These are phyloP conservation scores for Eidolon dupreanum DNA, from an alignment of 2,797 vertebrate species.

Conservation along the genomic window DNA sequence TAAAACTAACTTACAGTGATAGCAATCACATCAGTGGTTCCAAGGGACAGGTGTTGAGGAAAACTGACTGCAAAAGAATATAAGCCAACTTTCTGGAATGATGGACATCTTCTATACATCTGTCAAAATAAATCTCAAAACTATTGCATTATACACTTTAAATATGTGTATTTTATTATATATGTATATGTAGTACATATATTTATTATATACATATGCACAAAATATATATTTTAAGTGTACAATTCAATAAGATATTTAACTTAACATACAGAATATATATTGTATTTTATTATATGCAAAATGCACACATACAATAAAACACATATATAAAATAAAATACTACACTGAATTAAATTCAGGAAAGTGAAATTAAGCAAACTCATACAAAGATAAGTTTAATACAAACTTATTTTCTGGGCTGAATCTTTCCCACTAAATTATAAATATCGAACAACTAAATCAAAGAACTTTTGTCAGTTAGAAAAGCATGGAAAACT, in stretches of 20 bases:
- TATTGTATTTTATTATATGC: neutral
- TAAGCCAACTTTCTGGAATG: neutral
- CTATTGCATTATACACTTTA: neutral
- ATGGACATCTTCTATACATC: neutral
- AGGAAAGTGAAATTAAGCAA: slow-evolving; percentile 45
- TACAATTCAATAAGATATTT: neutral
- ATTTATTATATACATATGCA: neutral
- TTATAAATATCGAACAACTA: slow-evolving; percentile 19
- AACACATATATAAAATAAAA: neutral
- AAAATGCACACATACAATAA: slow-evolving; percentile 34
- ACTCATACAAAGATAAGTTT: neutral
- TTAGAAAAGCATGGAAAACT: neutral
- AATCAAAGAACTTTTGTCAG: neutral
- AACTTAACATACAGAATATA: neutral
- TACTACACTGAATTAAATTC: neutral
- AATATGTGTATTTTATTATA: neutral
- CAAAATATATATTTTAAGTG: neutral
- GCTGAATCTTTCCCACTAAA: neutral
- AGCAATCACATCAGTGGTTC: neutral
- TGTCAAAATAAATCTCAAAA: slow-evolving; percentile 34
- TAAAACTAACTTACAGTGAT: slow-evolving; percentile 7
- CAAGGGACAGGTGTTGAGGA: neutral
- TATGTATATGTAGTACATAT: neutral
- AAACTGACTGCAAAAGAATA: neutral
- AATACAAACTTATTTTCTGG: slow-evolving; percentile 4